Percentiles rank a stretch among this genome's conserved stretches.
Evolutionary conservation across 2,797 vertebrate genomes (phyloP).

Genomic region (Ctenochaetus hawaiiensis): DNA sequence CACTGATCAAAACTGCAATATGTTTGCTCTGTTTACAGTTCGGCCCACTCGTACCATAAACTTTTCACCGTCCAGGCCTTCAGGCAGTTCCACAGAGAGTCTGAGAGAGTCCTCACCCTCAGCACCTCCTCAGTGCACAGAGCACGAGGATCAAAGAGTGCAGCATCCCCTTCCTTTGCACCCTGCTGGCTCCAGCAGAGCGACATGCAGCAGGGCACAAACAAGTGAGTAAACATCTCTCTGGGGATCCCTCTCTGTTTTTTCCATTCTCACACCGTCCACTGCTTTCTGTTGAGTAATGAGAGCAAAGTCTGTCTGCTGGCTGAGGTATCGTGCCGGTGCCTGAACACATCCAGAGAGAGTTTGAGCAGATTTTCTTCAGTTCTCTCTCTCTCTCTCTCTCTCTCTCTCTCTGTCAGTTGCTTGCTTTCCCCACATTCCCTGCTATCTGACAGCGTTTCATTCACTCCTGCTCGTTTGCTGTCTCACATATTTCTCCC

Average conservation of each 20-base stretch:
- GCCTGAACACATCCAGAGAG: conserved; percentile 45
- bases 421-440: neutral
- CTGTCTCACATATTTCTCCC: conserved; percentile 42
- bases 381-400: neutral
- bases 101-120: conserved; percentile 27
- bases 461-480: conserved; percentile 51
- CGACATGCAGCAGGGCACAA: conserved; percentile 43
- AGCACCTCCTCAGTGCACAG: conserved; percentile 19
- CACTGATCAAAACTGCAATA: neutral
- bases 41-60: conserved; percentile 42
- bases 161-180: conserved; percentile 30
- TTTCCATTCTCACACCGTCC: conserved; percentile 25
- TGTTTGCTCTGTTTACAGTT: conserved; percentile 18
- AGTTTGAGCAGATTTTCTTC: conserved; percentile 39
- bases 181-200: conserved; percentile 51
- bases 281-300: conserved; percentile 51
- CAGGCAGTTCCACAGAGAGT: conserved; percentile 50
- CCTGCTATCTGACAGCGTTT: conserved; percentile 38
- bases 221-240: conserved; percentile 65
- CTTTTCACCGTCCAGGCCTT: conserved; percentile 30
- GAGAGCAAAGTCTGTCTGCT: conserved; percentile 58
- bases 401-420: conserved; percentile 5
- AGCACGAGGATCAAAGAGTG: conserved; percentile 56
- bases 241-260: conserved; percentile 51
- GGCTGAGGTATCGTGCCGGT: conserved; percentile 36